Evolutionary conservation across 2,888 invertebrate species (phyloP), one percentile per base, ranked within the genome.

Genomic region (Lepidonotus clava): DNA sequence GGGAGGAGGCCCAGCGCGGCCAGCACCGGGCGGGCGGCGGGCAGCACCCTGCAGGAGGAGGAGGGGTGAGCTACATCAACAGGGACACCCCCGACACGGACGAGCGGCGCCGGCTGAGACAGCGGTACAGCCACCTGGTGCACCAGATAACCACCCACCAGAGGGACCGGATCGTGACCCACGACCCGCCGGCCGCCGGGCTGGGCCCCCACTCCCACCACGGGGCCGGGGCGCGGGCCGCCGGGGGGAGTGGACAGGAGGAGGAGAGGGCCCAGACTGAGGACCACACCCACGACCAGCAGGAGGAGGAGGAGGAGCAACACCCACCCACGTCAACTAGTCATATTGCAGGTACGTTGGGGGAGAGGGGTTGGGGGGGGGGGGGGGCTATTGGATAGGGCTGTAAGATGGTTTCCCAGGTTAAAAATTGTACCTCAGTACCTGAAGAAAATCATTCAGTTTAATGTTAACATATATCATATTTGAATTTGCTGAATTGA

Each of bases 101-200:
- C 34, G 80, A 87, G 34, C 53, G 56, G 18, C 83, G 84, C 21
- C 67, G 46, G 38, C 71, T 88, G 28, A 85, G 89, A 46, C 67
- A 84, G 32, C 86, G 89, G 14, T 90, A 90, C 85, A 87, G 88
- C 51, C 77, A 87, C 24, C 86, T 90, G 11, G 84, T 90, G 46
- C 86, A 88, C 24, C 86, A 87, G 66, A 85, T 87, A 24, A 85
- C 77, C 24, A 85, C 38, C 28, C 46, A 85, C 66, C 87, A 87
- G 67, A 56, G 87, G 18, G 84, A 84, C 32, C 53, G 87, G 11
- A 56, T 76, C 38, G n/a, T 56, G 86, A 28, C 76, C 18, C 34
- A 71, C 32, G 28, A 34, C 83, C 14, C 51, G 85, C 40, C 36
- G 21, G 1, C 21, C 4, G 6, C 24, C 21, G 21, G 1, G 40